A percentile compares a stretch with the other conserved stretches of the same genome.
Conservation (phyloP, 2,888 invertebrate species). For the Selenia dentaria region DNA sequence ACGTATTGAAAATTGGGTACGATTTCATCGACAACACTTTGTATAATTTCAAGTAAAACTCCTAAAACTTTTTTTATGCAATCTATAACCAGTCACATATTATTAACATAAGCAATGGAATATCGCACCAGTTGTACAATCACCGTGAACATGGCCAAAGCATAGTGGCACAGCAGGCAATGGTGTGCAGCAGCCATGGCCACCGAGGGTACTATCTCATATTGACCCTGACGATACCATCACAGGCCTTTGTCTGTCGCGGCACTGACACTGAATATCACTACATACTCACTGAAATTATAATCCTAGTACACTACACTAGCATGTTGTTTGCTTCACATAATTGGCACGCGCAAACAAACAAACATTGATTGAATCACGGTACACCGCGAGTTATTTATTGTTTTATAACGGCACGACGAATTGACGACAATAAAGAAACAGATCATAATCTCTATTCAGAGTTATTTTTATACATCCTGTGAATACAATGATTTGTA, state of each 20-base stretch:
- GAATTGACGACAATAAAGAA: conserved; percentile 25
- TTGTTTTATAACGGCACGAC: conserved; percentile 29
- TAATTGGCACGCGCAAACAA: conserved; percentile 33
- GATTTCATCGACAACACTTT: too few species aligned
- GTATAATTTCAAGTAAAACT: too few species aligned
- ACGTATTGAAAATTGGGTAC: too few species aligned
- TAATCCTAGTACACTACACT: conserved; percentile 1
- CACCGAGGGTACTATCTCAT: conserved; percentile 33
- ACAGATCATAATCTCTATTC: conserved; percentile 20
- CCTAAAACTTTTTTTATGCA: too few species aligned
- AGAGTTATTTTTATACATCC: conserved; percentile 38
- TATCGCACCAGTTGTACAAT: conserved; percentile 54
- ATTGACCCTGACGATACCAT: conserved; percentile 52
- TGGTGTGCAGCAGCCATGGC: conserved; percentile 44
- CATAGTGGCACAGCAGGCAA: conserved; percentile 45
- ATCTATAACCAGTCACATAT: too few species aligned
- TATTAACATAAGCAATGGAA: too few species aligned
- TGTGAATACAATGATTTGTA: conserved; percentile 37
- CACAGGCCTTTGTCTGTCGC: conserved; percentile 46
- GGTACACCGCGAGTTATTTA: conserved; percentile 25
- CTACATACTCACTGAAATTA: conserved; percentile 20
- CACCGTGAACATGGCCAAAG: conserved; percentile 51
- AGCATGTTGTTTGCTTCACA: conserved; percentile 24
- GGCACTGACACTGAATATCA: conserved; percentile 58
- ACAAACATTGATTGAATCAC: conserved; percentile 32